Evolutionary conservation across 2,888 invertebrate species (phyloP), one percentile per base, ranked within the genome.

Genomic region (Nomada goodeniana): DNA sequence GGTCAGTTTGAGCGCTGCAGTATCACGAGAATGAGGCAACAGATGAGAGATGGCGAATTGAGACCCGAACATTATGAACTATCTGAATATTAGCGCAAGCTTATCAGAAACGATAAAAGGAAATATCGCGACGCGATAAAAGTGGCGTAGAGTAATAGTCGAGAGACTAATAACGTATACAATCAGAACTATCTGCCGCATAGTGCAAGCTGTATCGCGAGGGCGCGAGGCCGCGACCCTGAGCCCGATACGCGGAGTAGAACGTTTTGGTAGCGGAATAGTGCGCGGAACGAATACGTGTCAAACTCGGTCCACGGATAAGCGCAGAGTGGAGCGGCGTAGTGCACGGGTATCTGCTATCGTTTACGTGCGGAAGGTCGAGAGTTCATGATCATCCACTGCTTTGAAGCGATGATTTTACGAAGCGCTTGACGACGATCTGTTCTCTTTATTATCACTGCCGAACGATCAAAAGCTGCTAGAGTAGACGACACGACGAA

Each of bases 181-280:
- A 36, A 55, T 65, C 20, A 11, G 4, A 63, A 52, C 47, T 82
- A 80, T 82, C 71, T 76, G 57, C 67, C 42, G 67, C 55, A 67
- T 50, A 69, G 69, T 69, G 78, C 47, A 42, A 63, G 50, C 53
- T 69, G 81, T 69, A 74, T 26, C 75, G 86, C 68, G 83, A 86
- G 88, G 87, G 88, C 84, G 88, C 86, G 85, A 89, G 89, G 88
- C 88, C 87, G 82, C 88, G 88, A 90, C 90, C 90, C 88, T 90
- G 89, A 90, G 85, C 81, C 71, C 87, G 84, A 88, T 88, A 86
- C 80, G 80, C 73, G 78, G 80, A 87, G 80, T 86, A 84, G 80
- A 76, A 82, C 80, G 59, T 74, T 83, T 84, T 63, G 70, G 75
- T 79, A 68, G 71, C 79, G 50, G 74, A 80, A 77, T 77, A 83